Conservation (phyloP, 1,140 invertebrate species). For the Pristionchus pacificus region DNA sequence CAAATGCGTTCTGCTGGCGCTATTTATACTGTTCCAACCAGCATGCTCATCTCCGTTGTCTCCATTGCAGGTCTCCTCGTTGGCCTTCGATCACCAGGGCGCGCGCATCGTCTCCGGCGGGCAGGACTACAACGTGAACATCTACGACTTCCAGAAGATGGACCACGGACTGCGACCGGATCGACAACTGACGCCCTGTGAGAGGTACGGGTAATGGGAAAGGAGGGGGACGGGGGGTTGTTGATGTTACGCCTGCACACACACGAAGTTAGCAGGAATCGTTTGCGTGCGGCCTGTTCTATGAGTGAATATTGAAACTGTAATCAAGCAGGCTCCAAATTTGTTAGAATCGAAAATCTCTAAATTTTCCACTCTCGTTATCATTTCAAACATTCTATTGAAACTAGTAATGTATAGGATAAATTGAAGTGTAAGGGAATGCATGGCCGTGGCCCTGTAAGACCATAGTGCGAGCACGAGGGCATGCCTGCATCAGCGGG, state of each 20-base stretch:
- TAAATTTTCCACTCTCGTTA: not conserved
- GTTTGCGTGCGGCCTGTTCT: conserved; percentile 12
- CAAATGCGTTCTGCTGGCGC: not conserved
- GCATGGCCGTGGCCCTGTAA: too few species aligned
- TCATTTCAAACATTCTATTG: not conserved
- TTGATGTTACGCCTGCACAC: too few species aligned
- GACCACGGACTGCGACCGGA: conserved; percentile 83
- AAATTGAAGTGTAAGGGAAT: not conserved
- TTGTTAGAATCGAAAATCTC: not conserved
- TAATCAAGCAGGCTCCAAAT: not conserved
- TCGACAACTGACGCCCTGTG: conserved; percentile 83
- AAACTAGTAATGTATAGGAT: not conserved
- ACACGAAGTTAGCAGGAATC: not conserved
- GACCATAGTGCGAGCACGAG: too few species aligned
- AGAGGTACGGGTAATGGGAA: too few species aligned
- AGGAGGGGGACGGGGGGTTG: too few species aligned
- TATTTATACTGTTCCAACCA: not conserved
- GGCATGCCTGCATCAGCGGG: too few species aligned
- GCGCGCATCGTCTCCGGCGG: conserved; percentile 81
- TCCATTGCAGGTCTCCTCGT: conserved; percentile 61
- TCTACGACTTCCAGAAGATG: conserved; percentile 98
- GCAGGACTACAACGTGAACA: conserved; percentile 87
- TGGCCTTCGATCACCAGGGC: conserved; percentile 85
- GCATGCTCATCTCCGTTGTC: not conserved
- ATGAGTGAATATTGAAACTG: conserved; percentile 6